phyloP scores from a whole-genome alignment of 2,797 vertebrate species.

The Molossus molossus region DNA sequence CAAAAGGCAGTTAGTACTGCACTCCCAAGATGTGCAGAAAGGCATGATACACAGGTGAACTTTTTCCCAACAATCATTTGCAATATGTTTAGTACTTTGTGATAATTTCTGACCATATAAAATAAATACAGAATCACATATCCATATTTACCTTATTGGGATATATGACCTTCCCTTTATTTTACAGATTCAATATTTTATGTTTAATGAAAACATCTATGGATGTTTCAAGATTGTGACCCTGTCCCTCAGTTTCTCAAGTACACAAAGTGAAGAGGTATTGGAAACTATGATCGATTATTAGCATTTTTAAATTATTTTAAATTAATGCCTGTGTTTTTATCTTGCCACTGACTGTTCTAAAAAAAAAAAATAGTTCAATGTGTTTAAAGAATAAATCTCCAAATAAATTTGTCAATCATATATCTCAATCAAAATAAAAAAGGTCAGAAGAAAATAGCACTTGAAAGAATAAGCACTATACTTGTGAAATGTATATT shows the following conservation, averaged over 20 bases:
- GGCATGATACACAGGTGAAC: not conserved
- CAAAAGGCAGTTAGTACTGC: not conserved
- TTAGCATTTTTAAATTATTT: conserved; percentile 51
- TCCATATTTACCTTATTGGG: not conserved
- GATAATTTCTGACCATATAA: conserved; percentile 13
- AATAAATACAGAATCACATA: not conserved
- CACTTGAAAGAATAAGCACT: conserved; percentile 73
- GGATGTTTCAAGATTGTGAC: conserved; percentile 21
- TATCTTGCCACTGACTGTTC: conserved; percentile 73
- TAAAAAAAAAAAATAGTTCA: conserved; percentile 83
- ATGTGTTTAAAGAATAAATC: conserved; percentile 72
- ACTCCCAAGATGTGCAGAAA: not conserved
- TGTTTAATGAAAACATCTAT: not conserved
- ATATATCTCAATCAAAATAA: conserved; percentile 82
- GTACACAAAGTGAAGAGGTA: not conserved
- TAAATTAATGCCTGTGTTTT: conserved; percentile 61
- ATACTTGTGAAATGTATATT: conserved; percentile 80
- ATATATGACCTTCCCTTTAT: not conserved
- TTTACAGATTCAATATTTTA: conserved; percentile 4
- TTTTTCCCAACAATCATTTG: not conserved
- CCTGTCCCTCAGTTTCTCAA: conserved; percentile 63
- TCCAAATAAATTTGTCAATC: conserved; percentile 71
- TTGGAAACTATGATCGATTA: conserved; percentile 26
- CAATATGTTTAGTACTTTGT: not conserved
- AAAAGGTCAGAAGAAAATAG: conserved; percentile 73